A percentile compares a stretch with the other conserved stretches of the same genome.
phyloP scores from a whole-genome alignment of 2,888 invertebrate genomes.

The Drosophila imparisetae region DNA sequence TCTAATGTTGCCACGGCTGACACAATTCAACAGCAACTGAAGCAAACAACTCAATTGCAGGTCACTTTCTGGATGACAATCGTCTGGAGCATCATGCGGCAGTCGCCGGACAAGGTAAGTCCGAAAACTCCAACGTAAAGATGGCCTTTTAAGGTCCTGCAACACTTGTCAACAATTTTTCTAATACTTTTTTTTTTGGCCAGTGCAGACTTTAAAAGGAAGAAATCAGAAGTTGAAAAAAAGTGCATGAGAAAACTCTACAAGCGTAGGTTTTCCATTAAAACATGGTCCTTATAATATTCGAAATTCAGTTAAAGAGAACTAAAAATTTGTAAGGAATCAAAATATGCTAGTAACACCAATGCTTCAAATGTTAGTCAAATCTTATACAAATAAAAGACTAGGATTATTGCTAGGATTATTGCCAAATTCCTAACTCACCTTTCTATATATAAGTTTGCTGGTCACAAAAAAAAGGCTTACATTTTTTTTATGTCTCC shows the following conservation, averaged over 20 bases:
- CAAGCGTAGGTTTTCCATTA: neutral
- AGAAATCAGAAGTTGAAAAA: neutral
- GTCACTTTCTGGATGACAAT: constrained; percentile 85
- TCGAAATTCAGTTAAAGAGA: neutral
- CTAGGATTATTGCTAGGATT: neutral
- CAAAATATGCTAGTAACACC: neutral
- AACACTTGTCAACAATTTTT: constrained; percentile 73
- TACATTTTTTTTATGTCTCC: neutral
- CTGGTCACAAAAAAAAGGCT: neutral
- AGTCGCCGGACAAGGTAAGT: constrained; percentile 82
- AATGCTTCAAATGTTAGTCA: neutral
- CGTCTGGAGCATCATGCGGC: constrained; percentile 84
- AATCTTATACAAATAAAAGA: neutral
- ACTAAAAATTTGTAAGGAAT: too few species aligned
- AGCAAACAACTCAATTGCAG: constrained; percentile 82
- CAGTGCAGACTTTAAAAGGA: neutral
- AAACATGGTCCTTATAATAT: too few species aligned
- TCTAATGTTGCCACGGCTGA: constrained; percentile 77
- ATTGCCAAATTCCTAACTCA: neutral
- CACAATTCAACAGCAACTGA: constrained; percentile 62
- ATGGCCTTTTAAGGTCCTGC: constrained; percentile 66
- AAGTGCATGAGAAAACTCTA: neutral
- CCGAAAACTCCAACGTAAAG: constrained; percentile 27
- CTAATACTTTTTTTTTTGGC: constrained; percentile 16
- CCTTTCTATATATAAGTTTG: neutral